A percentile compares a stretch with the other conserved stretches of the same genome.
These are phyloP conservation scores for Oncorhynchus gorbuscha DNA, from an alignment of 2,113 vertebrate species.

Conservation along the genomic window DNA sequence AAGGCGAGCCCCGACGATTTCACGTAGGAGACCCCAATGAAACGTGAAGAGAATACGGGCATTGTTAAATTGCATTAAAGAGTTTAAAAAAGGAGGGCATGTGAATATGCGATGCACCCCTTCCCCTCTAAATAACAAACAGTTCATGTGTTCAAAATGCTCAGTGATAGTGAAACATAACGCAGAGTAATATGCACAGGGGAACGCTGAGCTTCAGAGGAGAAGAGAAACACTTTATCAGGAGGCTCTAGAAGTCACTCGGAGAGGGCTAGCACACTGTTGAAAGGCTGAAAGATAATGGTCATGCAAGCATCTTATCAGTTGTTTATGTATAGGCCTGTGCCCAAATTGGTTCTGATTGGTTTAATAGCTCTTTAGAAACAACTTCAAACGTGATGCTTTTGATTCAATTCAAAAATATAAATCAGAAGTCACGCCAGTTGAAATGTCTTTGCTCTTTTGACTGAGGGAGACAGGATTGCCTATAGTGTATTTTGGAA, in stretches of 20 bases:
- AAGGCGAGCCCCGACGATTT: conserved; percentile 64
- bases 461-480: too few relatives aligned
- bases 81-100: conserved; percentile 53
- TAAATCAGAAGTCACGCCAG: too few relatives aligned
- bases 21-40: conserved; percentile 74
- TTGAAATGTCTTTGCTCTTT: too few relatives aligned
- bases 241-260: conserved; percentile 3
- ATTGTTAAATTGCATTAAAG: conserved; percentile 83
- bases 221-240: conserved; percentile 23
- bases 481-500: too few relatives aligned
- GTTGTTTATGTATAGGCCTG: background rate
- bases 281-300: background rate
- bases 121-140: conserved; percentile 52
- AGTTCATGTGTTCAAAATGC: conserved; percentile 51
- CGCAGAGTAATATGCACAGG: conserved; percentile 46
- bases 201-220: conserved; percentile 9
- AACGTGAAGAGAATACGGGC: conserved; percentile 75
- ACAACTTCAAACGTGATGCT: too few relatives aligned
- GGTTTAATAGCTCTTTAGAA: too few relatives aligned
- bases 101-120: conserved; percentile 24
- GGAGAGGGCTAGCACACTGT: background rate
- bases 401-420: too few relatives aligned
- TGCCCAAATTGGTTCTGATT: too few relatives aligned
- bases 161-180: conserved; percentile 55
- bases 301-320: background rate